Percentiles rank a stretch among this genome's conserved stretches.
These are phyloP conservation scores for Eupithecia pulchellata DNA, from an alignment of 2,888 invertebrate species.

Conservation along the genomic window DNA sequence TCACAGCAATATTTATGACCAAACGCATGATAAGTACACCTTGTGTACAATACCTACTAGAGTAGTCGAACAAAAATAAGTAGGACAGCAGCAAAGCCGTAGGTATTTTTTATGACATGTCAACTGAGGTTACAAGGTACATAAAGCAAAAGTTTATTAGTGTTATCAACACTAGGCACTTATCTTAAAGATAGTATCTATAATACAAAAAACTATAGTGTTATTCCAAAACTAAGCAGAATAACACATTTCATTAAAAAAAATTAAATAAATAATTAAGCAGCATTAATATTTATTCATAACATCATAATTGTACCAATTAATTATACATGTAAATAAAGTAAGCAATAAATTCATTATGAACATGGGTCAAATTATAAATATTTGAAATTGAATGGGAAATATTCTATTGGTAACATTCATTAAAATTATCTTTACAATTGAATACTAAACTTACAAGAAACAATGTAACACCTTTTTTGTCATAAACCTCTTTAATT, in stretches of 20 bases:
- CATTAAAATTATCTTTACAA: neutral
- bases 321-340: neutral
- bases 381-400: neutral
- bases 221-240: neutral
- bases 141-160: neutral
- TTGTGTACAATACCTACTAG: neutral
- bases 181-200: neutral
- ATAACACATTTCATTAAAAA: neutral
- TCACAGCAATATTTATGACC: slow-evolving; percentile 65
- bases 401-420: neutral
- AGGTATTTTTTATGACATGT: neutral
- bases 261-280: neutral
- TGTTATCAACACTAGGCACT: neutral
- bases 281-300: neutral
- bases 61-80: neutral
- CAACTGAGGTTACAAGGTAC: neutral
- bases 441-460: neutral
- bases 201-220: neutral
- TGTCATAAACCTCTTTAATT: neutral
- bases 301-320: neutral
- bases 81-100: neutral
- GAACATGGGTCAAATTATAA: neutral
- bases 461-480: neutral
- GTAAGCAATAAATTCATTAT: neutral
- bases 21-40: neutral